Evolutionary conservation across 2,888 invertebrate species (phyloP), one percentile per base, ranked within the genome.

Genomic region (Anthophora plumipes): DNA sequence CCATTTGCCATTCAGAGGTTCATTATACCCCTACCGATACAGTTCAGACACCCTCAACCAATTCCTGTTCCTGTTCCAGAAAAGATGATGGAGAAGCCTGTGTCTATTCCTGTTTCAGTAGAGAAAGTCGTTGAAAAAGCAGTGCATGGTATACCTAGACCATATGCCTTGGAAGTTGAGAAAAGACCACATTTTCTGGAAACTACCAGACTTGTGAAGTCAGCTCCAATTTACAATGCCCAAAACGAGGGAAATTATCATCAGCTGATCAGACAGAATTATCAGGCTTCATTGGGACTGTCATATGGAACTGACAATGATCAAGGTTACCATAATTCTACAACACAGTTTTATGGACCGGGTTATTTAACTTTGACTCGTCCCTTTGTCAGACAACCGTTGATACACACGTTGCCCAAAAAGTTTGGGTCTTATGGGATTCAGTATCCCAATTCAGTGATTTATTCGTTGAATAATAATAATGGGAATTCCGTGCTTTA

Each of bases 91-190:
- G 95, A 95, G 50, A 94, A 94, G 1, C 93, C 94, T 86, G 93
- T 94, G 0, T 94, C 94, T 75, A 93, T 94, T 3, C 94, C 94
- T 11, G 22, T 63, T 0, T 61, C 94, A 0, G 94, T 95, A 0
- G 94, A 94, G 78, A 95, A 94, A 72, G 93, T 96, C 55, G 94
- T 96, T 0, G 96, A 96, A 82, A 95, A 95, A 84, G 94, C 95
- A 0, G 94, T 96, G 77, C 95, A 95, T 14, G n/a, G 17, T 0
- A 94, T 95, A 80, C 95, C 95, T 8, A 94, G 94, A 1, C 95
- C 95, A 0, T 91, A 92, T 77, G 90, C 92, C 5, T 72, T 90
- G 22, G 90, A 93, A 50, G 71, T 91, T 17, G 89, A 80, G 39
- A 93, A 88, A 77, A 88, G 43, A 22, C 61, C 14, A 6, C 59